Conservation (phyloP, 2,888 invertebrate genomes). For the Xylocampa areola region DNA sequence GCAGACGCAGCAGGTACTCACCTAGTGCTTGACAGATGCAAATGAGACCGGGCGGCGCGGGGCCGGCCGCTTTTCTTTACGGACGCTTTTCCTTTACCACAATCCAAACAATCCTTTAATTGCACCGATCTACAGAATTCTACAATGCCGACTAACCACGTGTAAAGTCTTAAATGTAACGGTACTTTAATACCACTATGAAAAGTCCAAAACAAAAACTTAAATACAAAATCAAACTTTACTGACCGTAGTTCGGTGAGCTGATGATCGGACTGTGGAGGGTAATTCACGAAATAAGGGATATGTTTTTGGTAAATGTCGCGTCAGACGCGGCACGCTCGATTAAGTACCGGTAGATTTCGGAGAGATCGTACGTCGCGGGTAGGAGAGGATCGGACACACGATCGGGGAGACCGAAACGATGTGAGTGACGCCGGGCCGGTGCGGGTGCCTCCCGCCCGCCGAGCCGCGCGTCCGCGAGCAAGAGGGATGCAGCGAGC, state of each 20-base stretch:
- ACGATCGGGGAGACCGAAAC: constrained; percentile 85
- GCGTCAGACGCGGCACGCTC: constrained; percentile 75
- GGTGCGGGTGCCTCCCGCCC: constrained; percentile 81
- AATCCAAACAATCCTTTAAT: constrained; percentile 82
- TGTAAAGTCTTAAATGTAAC: constrained; percentile 65
- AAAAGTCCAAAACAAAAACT: constrained; percentile 53
- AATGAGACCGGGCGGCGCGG: constrained; percentile 77
- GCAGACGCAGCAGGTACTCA: constrained; percentile 77
- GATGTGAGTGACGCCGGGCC: constrained; percentile 85
- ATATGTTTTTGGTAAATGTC: constrained; percentile 69
- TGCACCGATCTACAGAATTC: constrained; percentile 73
- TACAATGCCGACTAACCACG: constrained; percentile 64
- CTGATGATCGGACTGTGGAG: constrained; percentile 58
- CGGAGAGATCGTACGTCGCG: constrained; percentile 85
- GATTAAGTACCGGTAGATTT: constrained; percentile 83
- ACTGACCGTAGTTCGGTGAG: constrained; percentile 60
- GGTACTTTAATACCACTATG: constrained; percentile 47
- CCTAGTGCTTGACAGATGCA: constrained; percentile 83
- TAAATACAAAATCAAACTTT: constrained; percentile 61
- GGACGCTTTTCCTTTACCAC: constrained; percentile 74
- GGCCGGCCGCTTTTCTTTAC: constrained; percentile 71
- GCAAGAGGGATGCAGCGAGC: constrained; percentile 87
- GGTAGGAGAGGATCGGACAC: constrained; percentile 87
- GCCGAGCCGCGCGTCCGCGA: constrained; percentile 80
- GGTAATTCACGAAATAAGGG: constrained; percentile 66